These are phyloP conservation scores for Menidia menidia DNA, from an alignment of 2,797 vertebrate genomes.

Conservation along the genomic window DNA sequence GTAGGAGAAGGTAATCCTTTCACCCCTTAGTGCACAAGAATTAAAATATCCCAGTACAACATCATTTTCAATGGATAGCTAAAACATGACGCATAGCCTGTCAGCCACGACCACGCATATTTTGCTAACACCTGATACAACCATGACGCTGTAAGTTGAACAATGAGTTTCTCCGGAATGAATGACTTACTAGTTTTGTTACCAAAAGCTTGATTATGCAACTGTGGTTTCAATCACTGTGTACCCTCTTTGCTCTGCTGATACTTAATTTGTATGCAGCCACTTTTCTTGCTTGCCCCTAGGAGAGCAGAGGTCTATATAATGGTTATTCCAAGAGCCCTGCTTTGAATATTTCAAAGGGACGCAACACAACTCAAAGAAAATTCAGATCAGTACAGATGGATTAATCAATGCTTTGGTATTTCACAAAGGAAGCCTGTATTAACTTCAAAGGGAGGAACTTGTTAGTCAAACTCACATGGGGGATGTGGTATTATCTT, in stretches of 20 bases:
- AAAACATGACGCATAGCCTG: background rate
- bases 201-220: constrained; percentile 67
- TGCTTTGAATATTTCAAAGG: constrained; percentile 81
- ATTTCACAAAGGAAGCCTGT: constrained; percentile 70
- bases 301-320: constrained; percentile 75
- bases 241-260: constrained; percentile 55
- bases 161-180: constrained; percentile 47
- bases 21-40: background rate
- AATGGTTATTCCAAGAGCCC: constrained; percentile 71
- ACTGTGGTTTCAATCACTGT: constrained; percentile 63
- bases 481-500: constrained; percentile 61
- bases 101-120: constrained; percentile 1
- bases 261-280: constrained; percentile 78
- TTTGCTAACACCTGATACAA: constrained; percentile 25
- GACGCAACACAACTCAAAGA: constrained; percentile 69
- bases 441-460: constrained; percentile 74
- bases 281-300: constrained; percentile 62
- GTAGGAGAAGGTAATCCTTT: background rate
- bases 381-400: constrained; percentile 77
- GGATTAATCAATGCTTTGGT: constrained; percentile 78
- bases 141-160: constrained; percentile 49
- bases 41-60: background rate
- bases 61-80: background rate
- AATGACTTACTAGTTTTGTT: constrained; percentile 58
- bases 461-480: constrained; percentile 69